Percentiles rank a stretch among this genome's conserved stretches.
Conservation (phyloP, 2,888 invertebrate species). For the Lissocephala sabroskyi region DNA sequence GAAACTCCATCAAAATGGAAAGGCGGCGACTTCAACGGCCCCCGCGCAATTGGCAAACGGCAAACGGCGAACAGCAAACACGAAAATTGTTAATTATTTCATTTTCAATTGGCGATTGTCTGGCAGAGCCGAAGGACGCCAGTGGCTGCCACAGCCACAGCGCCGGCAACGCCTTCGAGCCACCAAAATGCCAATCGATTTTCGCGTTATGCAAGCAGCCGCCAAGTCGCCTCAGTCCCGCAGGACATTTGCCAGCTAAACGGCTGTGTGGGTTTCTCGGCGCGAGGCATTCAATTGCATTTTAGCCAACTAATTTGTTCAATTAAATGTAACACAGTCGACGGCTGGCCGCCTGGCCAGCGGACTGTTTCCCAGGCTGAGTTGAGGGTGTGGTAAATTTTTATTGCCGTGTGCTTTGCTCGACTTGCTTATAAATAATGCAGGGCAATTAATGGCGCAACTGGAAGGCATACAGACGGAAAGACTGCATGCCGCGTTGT, state of each 20-base stretch:
- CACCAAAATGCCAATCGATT: background rate
- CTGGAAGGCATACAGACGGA: too few relatives aligned
- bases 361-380: conserved; percentile 6
- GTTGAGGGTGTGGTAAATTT: conserved; percentile 8
- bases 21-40: too few relatives aligned
- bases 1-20: conserved; percentile 12
- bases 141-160: background rate
- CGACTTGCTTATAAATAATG: conserved; percentile 19
- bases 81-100: conserved; percentile 25
- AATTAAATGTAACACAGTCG: conserved; percentile 17
- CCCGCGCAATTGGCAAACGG: too few relatives aligned
- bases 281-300: conserved; percentile 15
- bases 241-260: conserved; percentile 5
- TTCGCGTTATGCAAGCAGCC: conserved; percentile 11
- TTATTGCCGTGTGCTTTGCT: conserved; percentile 1
- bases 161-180: conserved; percentile 20
- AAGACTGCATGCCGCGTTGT: too few relatives aligned
- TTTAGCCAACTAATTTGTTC: conserved; percentile 21
- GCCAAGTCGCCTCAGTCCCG: background rate
- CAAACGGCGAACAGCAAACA: background rate
- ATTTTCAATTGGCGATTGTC: conserved; percentile 9
- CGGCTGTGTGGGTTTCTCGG: conserved; percentile 2
- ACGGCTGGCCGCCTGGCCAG: background rate
- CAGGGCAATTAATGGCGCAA: conserved; percentile 21
- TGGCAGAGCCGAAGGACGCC: conserved; percentile 10